These are phyloP conservation scores for Epistrophella euchroma DNA, from an alignment of 2,888 invertebrate species.

Conservation along the genomic window DNA sequence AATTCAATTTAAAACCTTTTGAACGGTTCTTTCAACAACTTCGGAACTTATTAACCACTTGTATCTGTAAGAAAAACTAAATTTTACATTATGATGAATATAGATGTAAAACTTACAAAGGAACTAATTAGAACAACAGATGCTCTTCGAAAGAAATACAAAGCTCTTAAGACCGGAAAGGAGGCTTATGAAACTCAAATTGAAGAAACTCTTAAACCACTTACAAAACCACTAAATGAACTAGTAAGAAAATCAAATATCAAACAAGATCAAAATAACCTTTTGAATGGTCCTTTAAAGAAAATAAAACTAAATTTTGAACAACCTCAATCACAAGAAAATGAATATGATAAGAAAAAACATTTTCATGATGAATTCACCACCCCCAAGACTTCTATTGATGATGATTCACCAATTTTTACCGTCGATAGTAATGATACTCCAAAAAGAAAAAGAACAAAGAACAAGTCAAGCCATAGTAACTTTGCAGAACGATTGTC, in stretches of 20 bases:
- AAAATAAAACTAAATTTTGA: not conserved
- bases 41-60: too few species aligned
- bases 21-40: too few species aligned
- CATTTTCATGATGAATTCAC: not conserved
- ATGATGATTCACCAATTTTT: not conserved
- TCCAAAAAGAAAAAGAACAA: not conserved
- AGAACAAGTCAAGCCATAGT: not conserved
- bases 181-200: not conserved
- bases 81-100: too few species aligned
- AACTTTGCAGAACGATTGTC: not conserved
- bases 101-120: too few species aligned
- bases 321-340: not conserved
- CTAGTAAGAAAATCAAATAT: not conserved
- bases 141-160: too few species aligned
- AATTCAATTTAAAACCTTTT: too few species aligned
- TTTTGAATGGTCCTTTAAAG: not conserved
- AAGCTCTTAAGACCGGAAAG: not conserved
- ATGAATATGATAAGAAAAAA: too few species aligned
- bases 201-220: not conserved
- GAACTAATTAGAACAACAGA: too few species aligned
- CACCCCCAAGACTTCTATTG: not conserved
- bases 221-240: not conserved
- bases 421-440: too few species aligned
- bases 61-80: too few species aligned
- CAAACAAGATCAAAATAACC: not conserved